Base-by-base conservation (phyloP, 2,113 vertebrate genomes). In the Apteryx owenii region DNA sequence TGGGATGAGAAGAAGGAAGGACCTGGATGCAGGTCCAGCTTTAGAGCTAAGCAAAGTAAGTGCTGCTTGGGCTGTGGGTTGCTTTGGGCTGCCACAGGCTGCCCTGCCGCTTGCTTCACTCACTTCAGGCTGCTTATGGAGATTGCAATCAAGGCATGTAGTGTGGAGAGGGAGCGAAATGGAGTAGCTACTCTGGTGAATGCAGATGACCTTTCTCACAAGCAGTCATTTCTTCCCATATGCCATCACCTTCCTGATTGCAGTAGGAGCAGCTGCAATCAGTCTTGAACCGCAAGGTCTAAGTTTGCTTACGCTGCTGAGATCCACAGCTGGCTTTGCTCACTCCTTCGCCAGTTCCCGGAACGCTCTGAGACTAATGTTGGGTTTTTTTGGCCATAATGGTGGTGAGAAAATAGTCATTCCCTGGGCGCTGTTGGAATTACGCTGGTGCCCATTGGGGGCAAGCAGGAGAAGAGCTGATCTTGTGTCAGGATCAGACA, bases 141-240 rank as follows among this genome's bases (percentile, higher is more conserved):
- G 42, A 28, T 33, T 79, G 28, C 19, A 62, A 1, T 44, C 38
- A 92, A 28, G 68, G 6, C 26, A 71, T 65, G 26, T 40, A 38
- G 12, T 61, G 26, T 0, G 2, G 42, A 75, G 25, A 53, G 4
- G 16, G 25, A 16, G 10, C 0, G 1, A 69, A 92, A 53, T 69
- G 33, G 7, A 79, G 42, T 23, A 81, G 53, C 29, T 73, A 21
- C 29, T 18, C 29, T 33, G 29, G 29, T 18, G 40, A 85, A 53
- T 31, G 33, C 38, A 71, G 17, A 46, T 68, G 28, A 58, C 20
- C 46, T 89, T 88, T 46, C 14, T 53, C 79, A 68, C 60, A 71
- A 68, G 23, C 29, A 77, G 25, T 16, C 4, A 0, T 73, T 94
- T 81, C 79, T 70, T 90, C 38, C 38, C 0, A 0, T 51, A 16